Evolutionary conservation across 2,797 vertebrate genomes (phyloP), one percentile per base, ranked within the genome.

Genomic region (Apogon talboti): DNA sequence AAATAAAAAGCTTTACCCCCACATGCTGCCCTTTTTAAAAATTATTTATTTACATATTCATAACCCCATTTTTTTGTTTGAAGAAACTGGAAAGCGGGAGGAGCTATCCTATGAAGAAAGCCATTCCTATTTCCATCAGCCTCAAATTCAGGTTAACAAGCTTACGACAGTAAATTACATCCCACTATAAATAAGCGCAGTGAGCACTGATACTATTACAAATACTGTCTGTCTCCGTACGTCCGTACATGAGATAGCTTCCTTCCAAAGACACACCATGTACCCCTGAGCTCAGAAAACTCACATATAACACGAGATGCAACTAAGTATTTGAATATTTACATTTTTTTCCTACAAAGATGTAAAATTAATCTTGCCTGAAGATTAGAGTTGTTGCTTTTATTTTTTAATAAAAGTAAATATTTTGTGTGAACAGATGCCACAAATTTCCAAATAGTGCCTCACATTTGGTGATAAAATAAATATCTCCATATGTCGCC

Each of bases 41-140:
- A 24, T 24, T 24, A 24, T 24, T 24, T 5, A 78, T 84, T 70
- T 73, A 66, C 67, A 83, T 87, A 85, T 76, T 84, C 47, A 81
- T 79, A 55, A 71, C 4, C 50, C 6, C 4, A 10, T 54, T 75
- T 59, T 38, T 74, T 51, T 38, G 45, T 54, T 19, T 67, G 42
- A 46, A 52, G 21, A 66, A 62, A 43, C 13, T 54, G 10, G 1
- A 18, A 30, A 66, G 61, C 52, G 40, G 54, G 10, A 43, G 2
- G 42, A 57, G 41, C 24, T 46, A 33, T 51, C 50, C 43, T 6
- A 4, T 7, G 2, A 28, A 57, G 41, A 52, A 53, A 56, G 64
- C 59, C 9, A 24, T 58, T 67, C 66, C 28, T 46, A 13, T 58
- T 69, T 69, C 30, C 52, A 47, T 64, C n/a, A 42, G 52, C 54